Base-by-base conservation (phyloP, 2,888 invertebrate species). In the Dynastes maya region DNA sequence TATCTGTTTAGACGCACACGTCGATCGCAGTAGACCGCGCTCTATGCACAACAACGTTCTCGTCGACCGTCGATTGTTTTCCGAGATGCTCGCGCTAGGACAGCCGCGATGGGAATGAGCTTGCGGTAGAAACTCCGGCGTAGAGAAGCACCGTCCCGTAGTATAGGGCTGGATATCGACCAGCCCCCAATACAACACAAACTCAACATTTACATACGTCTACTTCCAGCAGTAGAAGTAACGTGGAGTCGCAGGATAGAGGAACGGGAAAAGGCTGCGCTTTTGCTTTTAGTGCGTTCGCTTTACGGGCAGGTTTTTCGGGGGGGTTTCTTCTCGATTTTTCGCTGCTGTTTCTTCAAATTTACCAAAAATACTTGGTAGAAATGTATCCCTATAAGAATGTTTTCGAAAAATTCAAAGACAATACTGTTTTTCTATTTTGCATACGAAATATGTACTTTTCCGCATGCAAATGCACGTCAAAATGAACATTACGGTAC, bases 21-120 rank as follows among this genome's bases (percentile, higher is more conserved):
- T 58, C 9, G n/a, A 58, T 58, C 55, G 55, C 22, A 58, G 8
- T 58, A 58, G 16, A 22, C 55, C 55, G 55, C 55, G 55, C 22
- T 22, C 22, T 58, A 45, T 55, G 6, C 68, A 29, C 68, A 37
- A 22, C 37, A 37, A 29, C 55, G 71, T 71, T 11, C 45, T 27
- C 68, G 22, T 68, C 58, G 71, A 63, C 61, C 45, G 51, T 51
- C 51, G 27, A 16, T 49, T n/a, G 27, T 29, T 45, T 27, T 40
- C 49, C 72, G 72, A 78, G 72, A 71, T 72, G 80, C 80, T 79
- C 82, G 76, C 84, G 80, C 80, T 80, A 64, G 81, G 80, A 80
- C 83, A 81, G 81, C 78, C 63, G 71, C 78, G 72, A 70, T 64
- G 64, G 63, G 78, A 78, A 72, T 78, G 78, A 78, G 78, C 72